Conservation (phyloP, 2,797 vertebrate genomes). For the Brachymystax lenok region DNA sequence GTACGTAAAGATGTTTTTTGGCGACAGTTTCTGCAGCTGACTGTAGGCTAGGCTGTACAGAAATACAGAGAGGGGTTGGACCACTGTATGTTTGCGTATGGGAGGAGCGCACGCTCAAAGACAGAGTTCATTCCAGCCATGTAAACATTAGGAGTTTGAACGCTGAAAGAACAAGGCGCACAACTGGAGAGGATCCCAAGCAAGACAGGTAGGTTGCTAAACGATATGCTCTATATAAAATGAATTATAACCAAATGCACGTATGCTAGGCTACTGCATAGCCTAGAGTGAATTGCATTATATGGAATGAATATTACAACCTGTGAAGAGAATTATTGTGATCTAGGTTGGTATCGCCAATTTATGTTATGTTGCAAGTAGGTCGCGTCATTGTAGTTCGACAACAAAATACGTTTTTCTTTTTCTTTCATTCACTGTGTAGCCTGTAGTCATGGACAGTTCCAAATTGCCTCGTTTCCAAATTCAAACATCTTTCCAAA, state of each 20-base stretch:
- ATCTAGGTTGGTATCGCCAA: background rate
- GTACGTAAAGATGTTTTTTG: background rate
- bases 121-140: slow-evolving; percentile 39
- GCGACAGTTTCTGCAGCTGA: background rate
- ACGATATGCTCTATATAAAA: background rate
- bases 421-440: background rate
- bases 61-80: slow-evolving; percentile 22
- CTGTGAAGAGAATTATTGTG: background rate
- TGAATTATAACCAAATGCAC: background rate
- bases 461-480: no score
- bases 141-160: slow-evolving; percentile 46
- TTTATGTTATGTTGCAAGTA: background rate
- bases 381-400: background rate
- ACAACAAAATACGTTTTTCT: no score
- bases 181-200: slow-evolving; percentile 42
- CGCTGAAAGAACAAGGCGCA: slow-evolving; percentile 46
- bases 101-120: slow-evolving; percentile 68
- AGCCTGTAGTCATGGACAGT: no score
- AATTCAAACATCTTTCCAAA: no score
- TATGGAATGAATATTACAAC: background rate
- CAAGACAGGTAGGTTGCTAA: background rate
- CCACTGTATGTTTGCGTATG: slow-evolving; percentile 30
- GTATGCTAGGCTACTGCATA: background rate
- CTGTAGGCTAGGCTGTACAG: background rate
- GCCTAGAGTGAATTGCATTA: background rate